Base-by-base conservation (phyloP, 2,113 vertebrate genomes). In the Callaeas wilsoni region DNA sequence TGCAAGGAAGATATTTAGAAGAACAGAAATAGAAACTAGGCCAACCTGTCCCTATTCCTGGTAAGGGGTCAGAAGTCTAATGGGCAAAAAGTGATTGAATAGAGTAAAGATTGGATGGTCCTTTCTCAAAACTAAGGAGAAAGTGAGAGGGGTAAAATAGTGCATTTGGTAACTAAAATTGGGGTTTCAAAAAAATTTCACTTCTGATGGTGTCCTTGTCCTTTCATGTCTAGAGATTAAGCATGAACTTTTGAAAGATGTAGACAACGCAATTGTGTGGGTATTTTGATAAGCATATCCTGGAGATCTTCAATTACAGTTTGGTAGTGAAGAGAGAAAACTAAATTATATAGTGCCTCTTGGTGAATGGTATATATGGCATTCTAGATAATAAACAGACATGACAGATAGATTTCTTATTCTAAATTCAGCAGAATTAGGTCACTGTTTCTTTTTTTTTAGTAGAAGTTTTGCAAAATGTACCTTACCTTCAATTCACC, bases 251-350 rank as follows among this genome's bases (percentile, higher is more conserved):
- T 76, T 64, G 57, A 83, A 96, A 94, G 79, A 75, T 2, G 1
- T 30, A 77, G 85, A 42, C 57, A 69, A 77, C 5, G 0, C 37
- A 77, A 7, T 41, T 80, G 46, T 77, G n/a, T 86, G 47, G 10
- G 13, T 1, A 65, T 90, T 91, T 86, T 0, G 55, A 84, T 95
- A 96, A 92, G 79, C n/a, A 18, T 88, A 94, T 96, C 90, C 60
- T 67, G 59, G 67, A 77, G 75, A 92, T 93, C 90, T 94, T 95
- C 85, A 94, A 80, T 95, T 88, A 88, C 46, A 84, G n/a, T 62
- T 12, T 44, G 46, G 47, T 25, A 50, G 44, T 32, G 53, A 95
- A 77, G 26, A 90, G 71, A 86, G 55, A 80, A 93, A 69, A 77
- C 10, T 32, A 76, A 91, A 87, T 75, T 16, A 56, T 87, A 15